Evolutionary conservation across 2,113 vertebrate genomes (phyloP).

Genomic region (Callocephalon fimbriatum): DNA sequence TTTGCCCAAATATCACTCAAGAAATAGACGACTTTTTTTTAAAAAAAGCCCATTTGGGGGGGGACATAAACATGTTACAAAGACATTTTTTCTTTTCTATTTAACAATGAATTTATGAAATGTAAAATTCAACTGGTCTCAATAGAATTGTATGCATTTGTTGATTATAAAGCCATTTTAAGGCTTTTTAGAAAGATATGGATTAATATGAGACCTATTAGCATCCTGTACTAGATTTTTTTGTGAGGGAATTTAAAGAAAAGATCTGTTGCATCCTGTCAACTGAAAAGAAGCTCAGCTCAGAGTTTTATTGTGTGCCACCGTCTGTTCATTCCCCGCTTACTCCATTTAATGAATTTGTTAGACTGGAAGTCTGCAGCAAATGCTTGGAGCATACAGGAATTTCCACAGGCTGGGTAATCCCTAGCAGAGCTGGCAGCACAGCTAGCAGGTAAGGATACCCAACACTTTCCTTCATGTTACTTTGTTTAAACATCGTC

Average conservation of each 20-base stretch:
- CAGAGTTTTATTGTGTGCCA: background rate
- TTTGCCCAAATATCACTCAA: background rate
- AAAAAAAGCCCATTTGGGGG: background rate
- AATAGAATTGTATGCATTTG: background rate
- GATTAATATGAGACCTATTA: background rate
- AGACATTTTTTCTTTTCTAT: background rate
- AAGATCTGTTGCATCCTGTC: background rate
- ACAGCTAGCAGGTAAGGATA: background rate
- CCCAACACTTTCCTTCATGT: background rate
- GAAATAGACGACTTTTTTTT: background rate
- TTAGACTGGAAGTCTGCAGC: background rate
- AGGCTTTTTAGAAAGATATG: background rate
- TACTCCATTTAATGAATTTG: background rate
- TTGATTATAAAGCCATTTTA: background rate
- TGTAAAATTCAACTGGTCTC: background rate
- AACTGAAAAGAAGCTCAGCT: background rate
- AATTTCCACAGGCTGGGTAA: background rate
- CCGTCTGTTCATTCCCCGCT: background rate
- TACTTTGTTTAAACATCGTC: background rate
- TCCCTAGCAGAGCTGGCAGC: background rate
- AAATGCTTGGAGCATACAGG: background rate
- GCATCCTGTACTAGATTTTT: background rate
- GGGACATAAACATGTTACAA: background rate
- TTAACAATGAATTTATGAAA: background rate
- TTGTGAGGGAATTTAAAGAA: background rate